Base-by-base conservation (phyloP, 2,888 invertebrate genomes). In the Apoda limacodes region DNA sequence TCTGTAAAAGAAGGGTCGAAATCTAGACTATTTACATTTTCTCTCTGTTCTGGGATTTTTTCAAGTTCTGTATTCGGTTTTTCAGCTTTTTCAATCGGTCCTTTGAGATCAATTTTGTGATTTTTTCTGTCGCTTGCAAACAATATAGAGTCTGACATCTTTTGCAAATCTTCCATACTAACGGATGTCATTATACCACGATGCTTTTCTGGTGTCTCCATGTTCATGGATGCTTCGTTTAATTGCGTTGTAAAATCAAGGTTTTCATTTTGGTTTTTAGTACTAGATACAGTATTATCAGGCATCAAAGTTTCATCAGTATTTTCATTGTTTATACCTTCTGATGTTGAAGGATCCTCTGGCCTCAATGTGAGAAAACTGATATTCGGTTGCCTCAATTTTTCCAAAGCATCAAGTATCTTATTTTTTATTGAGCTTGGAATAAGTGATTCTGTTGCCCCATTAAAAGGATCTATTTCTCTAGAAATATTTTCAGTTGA, bases 81-180 rank as follows among this genome's bases (percentile, higher is more conserved):
- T 21, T 28, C 12, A 7, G 28, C 24, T 7, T 9, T 10, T 5
- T n/a, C 6, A 10, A 6, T 1, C 17, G 24, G 22, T 19, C 21
- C 15, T 22, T 30, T 20, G 12, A 22, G 7, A 9, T 12, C 11
- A n/a, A n/a, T n/a, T n/a, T n/a, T n/a, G n/a, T n/a, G 25, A 9
- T 14, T 20, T 10, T 10, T 13, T 17, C 9, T 10, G 25, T 28
- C 1, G 29, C 32, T 28, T 40, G 50, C 17, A 41, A 51, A 39
- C 31, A 72, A 46, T 42, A 71, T 48, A 10, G 57, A 52, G 48
- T 71, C 49, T 4, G 72, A 70, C 41, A 67, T 51, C 11, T 56
- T 50, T 50, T 74, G 68, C 37, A 72, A 52, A 39, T 74, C 72
- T 26, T 53, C 38, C 22, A 56, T 48, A 25, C 50, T 40, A 2